phyloP scores from a whole-genome alignment of 2,888 invertebrate genomes.

The Drosophila atripex region DNA sequence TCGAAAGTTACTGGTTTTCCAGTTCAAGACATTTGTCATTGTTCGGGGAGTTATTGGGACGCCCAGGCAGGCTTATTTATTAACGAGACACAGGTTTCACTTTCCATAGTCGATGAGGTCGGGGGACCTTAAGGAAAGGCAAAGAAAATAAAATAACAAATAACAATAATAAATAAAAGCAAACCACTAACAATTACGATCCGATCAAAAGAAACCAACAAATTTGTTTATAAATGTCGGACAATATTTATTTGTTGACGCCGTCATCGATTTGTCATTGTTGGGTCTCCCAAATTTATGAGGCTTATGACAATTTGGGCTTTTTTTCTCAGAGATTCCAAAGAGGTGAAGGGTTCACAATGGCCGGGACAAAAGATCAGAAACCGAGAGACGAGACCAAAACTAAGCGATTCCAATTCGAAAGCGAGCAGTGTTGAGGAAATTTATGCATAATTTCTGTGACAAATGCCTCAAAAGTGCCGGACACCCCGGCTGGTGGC shows the following conservation, averaged over 20 bases:
- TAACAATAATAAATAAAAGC: background rate
- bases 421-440: conserved; percentile 61
- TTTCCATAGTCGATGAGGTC: conserved; percentile 42
- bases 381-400: conserved; percentile 27
- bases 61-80: conserved; percentile 60
- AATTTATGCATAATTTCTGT: conserved; percentile 74
- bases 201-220: conserved; percentile 23
- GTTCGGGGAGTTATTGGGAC: conserved; percentile 69
- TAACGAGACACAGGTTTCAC: conserved; percentile 66
- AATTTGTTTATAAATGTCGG: conserved; percentile 56
- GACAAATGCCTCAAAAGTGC: conserved; percentile 67
- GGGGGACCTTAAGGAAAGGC: no score
- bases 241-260: conserved; percentile 57
- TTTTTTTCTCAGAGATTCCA: conserved; percentile 14
- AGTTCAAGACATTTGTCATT: conserved; percentile 47
- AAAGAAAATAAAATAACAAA: conserved; percentile 23
- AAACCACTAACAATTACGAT: conserved; percentile 5
- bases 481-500: conserved; percentile 5
- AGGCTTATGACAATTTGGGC: conserved; percentile 30
- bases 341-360: conserved; percentile 61
- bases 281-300: conserved; percentile 54
- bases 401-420: conserved; percentile 66
- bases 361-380: conserved; percentile 48
- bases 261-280: conserved; percentile 62
- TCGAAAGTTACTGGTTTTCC: conserved; percentile 40